These are phyloP conservation scores for Apoderus coryli DNA, from an alignment of 2,888 invertebrate genomes.

Conservation along the genomic window DNA sequence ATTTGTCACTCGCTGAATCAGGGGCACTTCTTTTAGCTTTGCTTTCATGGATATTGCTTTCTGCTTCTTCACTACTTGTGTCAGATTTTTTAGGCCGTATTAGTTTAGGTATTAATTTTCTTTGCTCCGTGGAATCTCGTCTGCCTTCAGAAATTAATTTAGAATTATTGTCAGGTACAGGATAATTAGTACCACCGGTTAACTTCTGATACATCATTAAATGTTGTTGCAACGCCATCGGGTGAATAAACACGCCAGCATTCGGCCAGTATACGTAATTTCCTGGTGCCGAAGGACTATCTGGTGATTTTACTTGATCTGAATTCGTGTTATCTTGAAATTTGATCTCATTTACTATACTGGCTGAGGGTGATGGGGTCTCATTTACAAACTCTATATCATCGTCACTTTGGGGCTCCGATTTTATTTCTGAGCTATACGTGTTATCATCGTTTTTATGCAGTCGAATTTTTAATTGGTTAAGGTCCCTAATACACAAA, in stretches of 20 bases:
- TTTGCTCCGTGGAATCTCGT: conserved; percentile 22
- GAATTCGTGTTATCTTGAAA: conserved; percentile 27
- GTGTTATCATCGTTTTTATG: conserved; percentile 44
- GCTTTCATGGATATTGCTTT: conserved; percentile 27
- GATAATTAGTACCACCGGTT: conserved; percentile 33
- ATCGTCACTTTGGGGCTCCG: conserved; percentile 42
- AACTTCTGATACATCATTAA: conserved; percentile 61
- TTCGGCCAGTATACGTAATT: conserved; percentile 58
- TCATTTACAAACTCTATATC: conserved; percentile 33
- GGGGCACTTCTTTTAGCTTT: conserved; percentile 31
- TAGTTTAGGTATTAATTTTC: conserved; percentile 30
- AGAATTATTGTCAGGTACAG: conserved; percentile 17
- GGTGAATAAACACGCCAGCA: conserved; percentile 57
- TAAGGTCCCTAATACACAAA: conserved; percentile 65
- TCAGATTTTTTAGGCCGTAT: conserved; percentile 21
- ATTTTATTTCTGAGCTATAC: conserved; percentile 46
- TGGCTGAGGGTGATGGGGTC: conserved; percentile 24
- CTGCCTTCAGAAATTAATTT: conserved; percentile 13
- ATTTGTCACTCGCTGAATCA: conserved; percentile 25
- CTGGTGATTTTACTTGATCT: conserved; percentile 31
- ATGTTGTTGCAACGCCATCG: conserved; percentile 56
- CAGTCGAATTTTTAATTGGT: conserved; percentile 50
- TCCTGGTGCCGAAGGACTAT: conserved; percentile 29
- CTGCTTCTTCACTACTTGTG: conserved; percentile 22
- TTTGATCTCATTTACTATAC: conserved; percentile 18